Conservation (phyloP, 2,797 vertebrate genomes). For the Agapornis canus region DNA sequence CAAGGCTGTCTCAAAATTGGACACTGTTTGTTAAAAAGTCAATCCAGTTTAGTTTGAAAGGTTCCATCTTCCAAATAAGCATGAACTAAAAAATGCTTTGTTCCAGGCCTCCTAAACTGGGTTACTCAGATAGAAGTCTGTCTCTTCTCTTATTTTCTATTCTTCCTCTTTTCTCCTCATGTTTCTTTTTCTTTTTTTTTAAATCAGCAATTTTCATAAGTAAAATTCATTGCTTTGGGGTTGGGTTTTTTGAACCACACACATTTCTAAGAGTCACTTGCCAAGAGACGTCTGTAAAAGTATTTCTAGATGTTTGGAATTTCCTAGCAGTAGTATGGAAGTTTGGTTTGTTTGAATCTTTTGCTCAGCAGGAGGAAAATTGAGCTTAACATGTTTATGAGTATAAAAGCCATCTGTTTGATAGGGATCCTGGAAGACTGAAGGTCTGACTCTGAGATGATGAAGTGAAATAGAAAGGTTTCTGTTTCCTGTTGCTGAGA, state of each 20-base stretch:
- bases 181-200: not conserved
- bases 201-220: not conserved
- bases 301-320: constrained; percentile 64
- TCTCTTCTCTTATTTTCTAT: not conserved
- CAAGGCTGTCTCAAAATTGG: constrained; percentile 39
- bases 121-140: not conserved
- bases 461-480: constrained; percentile 56
- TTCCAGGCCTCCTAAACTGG: not conserved
- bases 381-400: constrained; percentile 60
- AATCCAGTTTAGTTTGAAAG: constrained; percentile 45
- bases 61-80: constrained; percentile 11
- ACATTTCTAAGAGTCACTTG: not conserved
- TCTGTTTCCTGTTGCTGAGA: constrained; percentile 49
- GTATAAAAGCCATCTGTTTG: constrained; percentile 70
- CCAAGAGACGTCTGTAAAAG: constrained; percentile 48
- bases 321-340: constrained; percentile 58
- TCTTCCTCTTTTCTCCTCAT: fast-evolving
- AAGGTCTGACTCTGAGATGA: constrained; percentile 51
- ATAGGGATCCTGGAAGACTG: constrained; percentile 54
- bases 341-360: constrained; percentile 48
- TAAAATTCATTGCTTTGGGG: constrained; percentile 35
- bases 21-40: constrained; percentile 37
- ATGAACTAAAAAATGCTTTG: not conserved
- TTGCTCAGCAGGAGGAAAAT: constrained; percentile 54
- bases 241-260: not conserved